A percentile compares a stretch with the other conserved stretches of the same genome.
These are phyloP conservation scores for Cylloceria caligata DNA, from an alignment of 2,888 invertebrate species.

Conservation along the genomic window DNA sequence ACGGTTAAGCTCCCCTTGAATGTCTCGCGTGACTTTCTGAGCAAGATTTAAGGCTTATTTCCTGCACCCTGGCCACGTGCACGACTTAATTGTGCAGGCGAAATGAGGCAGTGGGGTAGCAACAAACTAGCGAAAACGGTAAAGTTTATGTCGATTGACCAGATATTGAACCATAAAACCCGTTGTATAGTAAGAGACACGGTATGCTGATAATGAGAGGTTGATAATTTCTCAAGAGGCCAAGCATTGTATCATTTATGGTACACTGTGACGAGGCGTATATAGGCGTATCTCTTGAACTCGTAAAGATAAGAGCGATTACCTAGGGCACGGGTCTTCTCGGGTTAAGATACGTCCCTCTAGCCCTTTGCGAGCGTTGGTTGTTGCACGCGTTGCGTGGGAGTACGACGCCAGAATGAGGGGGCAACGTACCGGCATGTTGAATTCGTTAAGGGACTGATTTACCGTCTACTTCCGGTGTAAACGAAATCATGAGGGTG, in stretches of 20 bases:
- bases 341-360: conserved; percentile 48
- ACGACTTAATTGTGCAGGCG: conserved; percentile 54
- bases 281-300: conserved; percentile 77
- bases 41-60: conserved; percentile 80
- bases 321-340: conserved; percentile 48
- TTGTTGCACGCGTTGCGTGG: conserved; percentile 31
- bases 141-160: conserved; percentile 9
- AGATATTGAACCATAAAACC: conserved; percentile 6
- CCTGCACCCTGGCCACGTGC: conserved; percentile 71
- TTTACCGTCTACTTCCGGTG: conserved; percentile 82
- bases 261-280: conserved; percentile 38
- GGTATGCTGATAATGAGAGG: not conserved
- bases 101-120: not conserved
- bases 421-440: conserved; percentile 61
- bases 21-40: conserved; percentile 22
- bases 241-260: conserved; percentile 33
- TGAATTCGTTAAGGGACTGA: conserved; percentile 82
- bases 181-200: not conserved
- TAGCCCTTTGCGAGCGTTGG: conserved; percentile 35
- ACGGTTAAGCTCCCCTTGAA: conserved; percentile 12
- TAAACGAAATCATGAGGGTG: conserved; percentile 77
- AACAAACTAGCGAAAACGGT: not conserved
- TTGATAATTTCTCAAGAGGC: not conserved
- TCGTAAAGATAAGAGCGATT: conserved; percentile 81
- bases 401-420: conserved; percentile 23